Base-by-base conservation (phyloP, 2,888 invertebrate species). In the Noctua comes region DNA sequence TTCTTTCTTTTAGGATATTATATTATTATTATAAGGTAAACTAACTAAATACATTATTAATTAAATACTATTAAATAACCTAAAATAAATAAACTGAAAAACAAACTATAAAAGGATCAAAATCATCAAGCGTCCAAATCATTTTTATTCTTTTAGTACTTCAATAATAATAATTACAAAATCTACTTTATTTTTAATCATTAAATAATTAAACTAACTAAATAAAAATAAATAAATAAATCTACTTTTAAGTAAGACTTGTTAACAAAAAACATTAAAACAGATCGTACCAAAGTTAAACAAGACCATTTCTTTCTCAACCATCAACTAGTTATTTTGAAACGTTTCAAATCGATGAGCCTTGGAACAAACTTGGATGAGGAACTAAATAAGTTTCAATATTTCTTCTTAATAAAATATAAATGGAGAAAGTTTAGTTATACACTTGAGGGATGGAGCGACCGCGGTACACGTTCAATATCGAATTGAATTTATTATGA, bases 321-420 rank as follows among this genome's bases (percentile, higher is more conserved):
- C 73, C 76, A 83, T 73, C 64, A 79, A 82, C 75, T 80, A 84
- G 87, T 89, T 89, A 86, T 88, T 87, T 89, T 88, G 86, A 89
- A 88, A 92, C 90, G 89, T 92, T 93, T 93, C 90, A 92, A 93
- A 94, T 94, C 94, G 93, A 94, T 93, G 91, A 92, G 91, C 92
- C 93, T 93, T 91, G 92, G 93, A 93, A 93, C 90, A 92, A 94
- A 95, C 92, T 95, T 95, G 91, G 90, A 92, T 92, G 92, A 92
- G 93, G 91, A 93, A 94, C 91, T 92, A 93, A 92, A 90, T 91
- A 92, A 95, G 93, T 94, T 94, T 92, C 93, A 93, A 92, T 92
- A 93, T 93, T 94, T 93, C 91, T 91, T 92, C 93, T 93, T 94
- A 94, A 94, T 95, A 94, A 95, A 94, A 95, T 94, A 94, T 94